Base-by-base conservation (phyloP, 2,888 invertebrate genomes). In the Dynastes tityus region DNA sequence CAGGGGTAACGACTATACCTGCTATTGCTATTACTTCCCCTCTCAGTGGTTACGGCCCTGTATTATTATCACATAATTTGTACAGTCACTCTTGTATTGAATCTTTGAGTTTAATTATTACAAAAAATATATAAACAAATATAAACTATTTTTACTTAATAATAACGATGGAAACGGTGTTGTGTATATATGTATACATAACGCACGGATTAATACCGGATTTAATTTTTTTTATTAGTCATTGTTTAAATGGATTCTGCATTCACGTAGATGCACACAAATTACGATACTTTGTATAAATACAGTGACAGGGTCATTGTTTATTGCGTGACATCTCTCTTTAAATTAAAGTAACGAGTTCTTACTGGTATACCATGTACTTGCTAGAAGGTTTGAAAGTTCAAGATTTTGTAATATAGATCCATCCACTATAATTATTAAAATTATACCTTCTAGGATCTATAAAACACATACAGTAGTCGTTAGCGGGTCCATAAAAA, bases 81-180 rank as follows among this genome's bases (percentile, higher is more conserved):
- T 45, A 8, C 45, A 45, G 1, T 45, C 45, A 11, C 45, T 45
- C 8, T 45, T 45, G 45, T 45, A 45, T 45, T 2, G 45, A 11
- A 45, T 45, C 9, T 45, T 8, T 5, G 32, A 45, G 45, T 45
- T 45, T 9, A 45, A 45, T 45, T 45, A 45, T 11, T 45, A 11
- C 11, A 55, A 55, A 55, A 55, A 55, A 55, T 55, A 55, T 55
- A n/a, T 55, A 55, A 55, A 55, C 53, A 55, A 55, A 55, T 55
- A 55, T 55, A 55, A 13, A 55, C 53, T n/a, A n/a, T n/a, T 16
- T 55, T 55, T 55, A 55, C 53, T n/a, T 55, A 55, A 55, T 55
- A 55, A 55, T 55, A 55, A 55, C 11, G 16, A 55, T 55, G 53
- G 5, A 16, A 55, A 55, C 2, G 53, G 16, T 55, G 53, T 16